Base-by-base conservation (phyloP, 2,888 invertebrate genomes). In the Drosophila fulvimacula region DNA sequence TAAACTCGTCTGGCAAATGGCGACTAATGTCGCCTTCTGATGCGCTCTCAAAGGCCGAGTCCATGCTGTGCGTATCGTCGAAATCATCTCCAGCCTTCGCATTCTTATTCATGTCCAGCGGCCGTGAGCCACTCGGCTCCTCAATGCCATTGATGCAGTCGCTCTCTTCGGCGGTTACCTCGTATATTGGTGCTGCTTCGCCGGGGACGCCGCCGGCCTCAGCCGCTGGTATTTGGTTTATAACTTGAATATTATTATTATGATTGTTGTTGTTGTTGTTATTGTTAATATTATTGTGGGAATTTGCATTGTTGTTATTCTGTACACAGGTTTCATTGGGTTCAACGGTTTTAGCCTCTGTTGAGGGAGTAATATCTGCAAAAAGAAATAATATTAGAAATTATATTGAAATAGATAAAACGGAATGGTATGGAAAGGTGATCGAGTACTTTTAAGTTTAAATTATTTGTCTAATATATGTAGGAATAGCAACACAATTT, bases 11-110 rank as follows among this genome's bases (percentile, higher is more conserved):
- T 0, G 92, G 91, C 73, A 92, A 64, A 74, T 91, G 90, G 7
- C 92, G 89, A 85, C 92, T 91, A 0, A 91, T 91, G 48, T 92
- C 92, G 34, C 92, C 91, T 48, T 92, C 92, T 17, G 92, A 92
- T 11, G 92, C 91, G 67, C 92, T 92, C 74, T 92, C 92, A 57
- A 92, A 92, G 52, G 92, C 92, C 44, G 92, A 92, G 73, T 92
- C 92, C 2, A 91, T 91, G 73, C 92, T 92, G 66, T 92, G 92
- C 44, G 92, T 91, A 51, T 92, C 91, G 64, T 91, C 91, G 41
- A 90, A 91, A 34, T 92, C 92, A 49, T 92, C 92, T 6, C 71
- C 76, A 17, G 82, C 69, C 46, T 89, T 91, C 5, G 88, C 69
- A 56, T 91, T 91, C 56, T 92, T 92, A 32, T 91, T 92, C 36